A percentile compares a stretch with the other conserved stretches of the same genome.
These are phyloP conservation scores for Drosophila atroscutellata DNA, from an alignment of 2,888 invertebrate species.

Conservation along the genomic window DNA sequence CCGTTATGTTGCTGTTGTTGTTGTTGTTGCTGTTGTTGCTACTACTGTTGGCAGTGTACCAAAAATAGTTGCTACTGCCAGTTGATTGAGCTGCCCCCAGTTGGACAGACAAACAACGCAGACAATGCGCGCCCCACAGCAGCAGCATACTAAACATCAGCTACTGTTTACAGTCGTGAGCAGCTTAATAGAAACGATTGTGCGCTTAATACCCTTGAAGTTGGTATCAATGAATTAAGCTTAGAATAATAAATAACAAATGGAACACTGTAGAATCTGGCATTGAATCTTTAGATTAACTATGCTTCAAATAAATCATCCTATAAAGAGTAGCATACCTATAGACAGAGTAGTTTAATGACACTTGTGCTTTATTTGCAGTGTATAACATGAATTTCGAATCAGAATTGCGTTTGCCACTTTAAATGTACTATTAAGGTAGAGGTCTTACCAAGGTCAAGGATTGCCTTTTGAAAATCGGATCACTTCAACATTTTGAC, in stretches of 20 bases:
- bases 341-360: background rate
- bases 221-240: background rate
- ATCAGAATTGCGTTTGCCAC: fast-evolving
- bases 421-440: background rate
- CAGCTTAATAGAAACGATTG: conserved; percentile 47
- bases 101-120: conserved; percentile 34
- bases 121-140: conserved; percentile 42
- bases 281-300: background rate
- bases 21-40: conserved; percentile 37
- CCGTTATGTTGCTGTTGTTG: conserved; percentile 32
- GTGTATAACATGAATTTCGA: background rate
- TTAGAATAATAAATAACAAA: background rate
- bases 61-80: conserved; percentile 69
- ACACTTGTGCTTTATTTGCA: background rate
- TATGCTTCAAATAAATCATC: background rate
- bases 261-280: background rate
- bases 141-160: conserved; percentile 30
- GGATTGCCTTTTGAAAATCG: background rate
- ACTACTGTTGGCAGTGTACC: conserved; percentile 62
- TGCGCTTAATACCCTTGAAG: conserved; percentile 21
- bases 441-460: background rate
- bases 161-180: conserved; percentile 62
- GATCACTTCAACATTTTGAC: too few species aligned
- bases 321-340: background rate
- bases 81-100: conserved; percentile 66